phyloP scores from a whole-genome alignment of 2,797 vertebrate species.

The Alcedo atthis region DNA sequence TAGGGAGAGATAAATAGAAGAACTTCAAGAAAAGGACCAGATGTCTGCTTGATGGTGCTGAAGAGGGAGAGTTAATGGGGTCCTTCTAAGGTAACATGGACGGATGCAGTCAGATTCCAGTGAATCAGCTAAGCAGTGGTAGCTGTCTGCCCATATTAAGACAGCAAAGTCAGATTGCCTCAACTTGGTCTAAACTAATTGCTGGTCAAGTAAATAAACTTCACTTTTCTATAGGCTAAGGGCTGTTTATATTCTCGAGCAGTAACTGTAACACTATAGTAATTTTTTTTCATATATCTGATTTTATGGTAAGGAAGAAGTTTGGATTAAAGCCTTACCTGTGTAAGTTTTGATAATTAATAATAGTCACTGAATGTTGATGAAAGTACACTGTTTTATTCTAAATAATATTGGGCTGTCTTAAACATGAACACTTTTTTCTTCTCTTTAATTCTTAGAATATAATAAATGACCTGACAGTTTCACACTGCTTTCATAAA shows the following conservation, averaged over 20 bases:
- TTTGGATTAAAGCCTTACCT: not conserved
- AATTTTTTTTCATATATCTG: not conserved
- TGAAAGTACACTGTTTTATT: not conserved
- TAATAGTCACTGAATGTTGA: not conserved
- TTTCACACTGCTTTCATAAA: not conserved
- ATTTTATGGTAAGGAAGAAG: not conserved
- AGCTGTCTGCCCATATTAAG: not conserved
- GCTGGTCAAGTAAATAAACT: not conserved
- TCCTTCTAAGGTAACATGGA: not conserved
- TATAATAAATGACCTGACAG: not conserved
- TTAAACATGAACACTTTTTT: not conserved
- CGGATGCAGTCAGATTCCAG: not conserved
- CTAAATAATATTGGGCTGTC: not conserved
- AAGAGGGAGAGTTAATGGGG: not conserved
- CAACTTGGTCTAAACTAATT: not conserved
- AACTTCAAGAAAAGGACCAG: conserved; percentile 48
- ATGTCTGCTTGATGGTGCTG: conserved; percentile 26
- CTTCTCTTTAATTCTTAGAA: not conserved
- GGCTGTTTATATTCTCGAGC: not conserved
- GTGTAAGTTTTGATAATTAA: not conserved
- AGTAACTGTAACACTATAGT: not conserved
- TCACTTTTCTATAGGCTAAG: not conserved
- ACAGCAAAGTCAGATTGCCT: not conserved
- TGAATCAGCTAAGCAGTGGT: not conserved
- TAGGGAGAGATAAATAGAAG: conserved; percentile 34